These are phyloP conservation scores for Ornithoptera priamus DNA, from an alignment of 2,888 invertebrate species.

Conservation along the genomic window DNA sequence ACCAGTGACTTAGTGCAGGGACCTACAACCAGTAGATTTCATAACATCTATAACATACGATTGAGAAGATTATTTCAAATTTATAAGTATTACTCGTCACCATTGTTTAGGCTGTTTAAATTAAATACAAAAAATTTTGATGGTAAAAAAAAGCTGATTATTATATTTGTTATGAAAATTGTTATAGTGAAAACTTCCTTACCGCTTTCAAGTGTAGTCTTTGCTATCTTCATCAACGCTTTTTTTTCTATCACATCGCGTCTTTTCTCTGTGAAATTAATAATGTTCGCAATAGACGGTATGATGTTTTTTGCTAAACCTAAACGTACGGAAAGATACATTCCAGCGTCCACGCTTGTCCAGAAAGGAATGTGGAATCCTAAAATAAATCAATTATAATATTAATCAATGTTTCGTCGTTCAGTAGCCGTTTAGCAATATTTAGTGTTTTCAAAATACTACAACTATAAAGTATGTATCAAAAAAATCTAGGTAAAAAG, in stretches of 20 bases:
- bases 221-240: constrained; percentile 20
- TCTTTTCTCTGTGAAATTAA: constrained; percentile 46
- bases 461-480: not conserved
- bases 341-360: constrained; percentile 50
- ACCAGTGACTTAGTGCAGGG: too few relatives aligned
- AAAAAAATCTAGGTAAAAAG: too few relatives aligned
- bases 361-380: constrained; percentile 55
- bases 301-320: constrained; percentile 36
- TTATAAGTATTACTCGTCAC: too few relatives aligned
- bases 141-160: too few relatives aligned
- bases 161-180: too few relatives aligned
- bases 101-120: too few relatives aligned
- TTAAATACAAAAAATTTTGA: too few relatives aligned
- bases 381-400: constrained; percentile 1
- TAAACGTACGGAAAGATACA: constrained; percentile 44
- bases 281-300: constrained; percentile 35
- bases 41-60: too few relatives aligned
- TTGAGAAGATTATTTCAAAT: too few relatives aligned
- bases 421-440: not conserved
- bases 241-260: constrained; percentile 41
- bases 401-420: not conserved
- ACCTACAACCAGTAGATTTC: too few relatives aligned
- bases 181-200: too few relatives aligned
- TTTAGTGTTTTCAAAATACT: not conserved
- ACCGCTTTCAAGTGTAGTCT: not conserved